Conservation (phyloP, 1,140 invertebrate species). For the Drosophila pruinosa region DNA sequence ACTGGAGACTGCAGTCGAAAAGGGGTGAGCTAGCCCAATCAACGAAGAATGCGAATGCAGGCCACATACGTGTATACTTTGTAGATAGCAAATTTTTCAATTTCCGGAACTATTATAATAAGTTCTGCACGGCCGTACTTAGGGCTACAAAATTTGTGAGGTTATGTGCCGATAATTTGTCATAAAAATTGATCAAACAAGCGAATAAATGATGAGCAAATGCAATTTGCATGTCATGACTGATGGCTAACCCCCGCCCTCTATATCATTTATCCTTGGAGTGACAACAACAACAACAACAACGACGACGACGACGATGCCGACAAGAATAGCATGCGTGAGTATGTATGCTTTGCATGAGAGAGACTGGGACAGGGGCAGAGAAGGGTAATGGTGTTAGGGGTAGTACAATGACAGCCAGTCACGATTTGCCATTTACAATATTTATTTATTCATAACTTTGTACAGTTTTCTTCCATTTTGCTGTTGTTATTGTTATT, state of each 20-base stretch:
- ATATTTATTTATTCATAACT: constrained; percentile 81
- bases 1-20: background rate
- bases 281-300: constrained; percentile 3
- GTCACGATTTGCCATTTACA: constrained; percentile 76
- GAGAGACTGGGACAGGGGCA: no score
- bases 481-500: constrained; percentile 22
- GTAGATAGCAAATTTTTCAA: constrained; percentile 15
- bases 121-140: background rate
- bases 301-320: background rate
- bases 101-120: constrained; percentile 18
- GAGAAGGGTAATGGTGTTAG: background rate
- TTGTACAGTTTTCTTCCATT: constrained; percentile 49
- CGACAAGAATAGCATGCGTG: constrained; percentile 44
- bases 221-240: constrained; percentile 77
- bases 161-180: constrained; percentile 64
- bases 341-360: background rate
- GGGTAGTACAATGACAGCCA: constrained; percentile 58
- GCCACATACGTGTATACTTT: background rate
- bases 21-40: background rate
- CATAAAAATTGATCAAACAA: constrained; percentile 81
- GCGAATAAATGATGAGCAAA: constrained; percentile 60
- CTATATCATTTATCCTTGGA: constrained; percentile 61
- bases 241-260: background rate
- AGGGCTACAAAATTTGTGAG: background rate
- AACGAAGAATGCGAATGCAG: background rate